These are phyloP conservation scores for Hydractinia echinata DNA, from an alignment of 30 jellyfish, hydroid and myxozoan genomes.

Conservation along the genomic window DNA sequence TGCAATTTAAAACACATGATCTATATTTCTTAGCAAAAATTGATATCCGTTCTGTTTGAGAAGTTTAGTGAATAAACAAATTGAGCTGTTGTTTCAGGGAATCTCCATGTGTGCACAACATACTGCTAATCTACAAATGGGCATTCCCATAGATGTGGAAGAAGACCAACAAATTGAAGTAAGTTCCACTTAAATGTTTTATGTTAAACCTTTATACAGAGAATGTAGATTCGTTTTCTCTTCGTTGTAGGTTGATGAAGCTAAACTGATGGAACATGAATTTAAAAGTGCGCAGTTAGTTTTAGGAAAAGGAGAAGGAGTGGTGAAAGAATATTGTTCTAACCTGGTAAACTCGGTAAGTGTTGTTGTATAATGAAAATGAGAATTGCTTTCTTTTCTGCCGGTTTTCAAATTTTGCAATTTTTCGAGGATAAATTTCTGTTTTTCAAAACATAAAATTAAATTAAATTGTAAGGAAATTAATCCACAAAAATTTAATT, in stretches of 20 bases:
- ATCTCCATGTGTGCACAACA: slow-evolving; percentile 40
- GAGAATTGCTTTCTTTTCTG: too few species aligned
- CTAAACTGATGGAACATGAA: slow-evolving; percentile 9
- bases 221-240: background rate
- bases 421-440: too few species aligned
- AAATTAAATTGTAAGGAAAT: too few species aligned
- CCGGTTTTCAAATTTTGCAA: too few species aligned
- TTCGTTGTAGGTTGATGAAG: slow-evolving; percentile 24
- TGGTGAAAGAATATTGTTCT: slow-evolving; percentile 6
- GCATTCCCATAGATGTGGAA: slow-evolving; percentile 10
- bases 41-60: background rate
- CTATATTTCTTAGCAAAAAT: background rate
- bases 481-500: too few species aligned
- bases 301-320: slow-evolving; percentile 14
- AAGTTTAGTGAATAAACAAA: background rate
- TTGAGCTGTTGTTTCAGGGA: slow-evolving; percentile 11
- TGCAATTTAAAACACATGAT: background rate
- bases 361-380: background rate
- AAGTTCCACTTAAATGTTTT: background rate
- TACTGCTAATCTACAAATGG: slow-evolving; percentile 39
- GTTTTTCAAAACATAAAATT: too few species aligned
- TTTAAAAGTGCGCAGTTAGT: slow-evolving; percentile 27
- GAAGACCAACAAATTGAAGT: slow-evolving; percentile 1
- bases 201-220: background rate
- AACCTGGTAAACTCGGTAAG: slow-evolving; percentile 31